These are phyloP conservation scores for Pachycephus smyrnensis DNA, from an alignment of 2,888 invertebrate genomes.

Conservation along the genomic window DNA sequence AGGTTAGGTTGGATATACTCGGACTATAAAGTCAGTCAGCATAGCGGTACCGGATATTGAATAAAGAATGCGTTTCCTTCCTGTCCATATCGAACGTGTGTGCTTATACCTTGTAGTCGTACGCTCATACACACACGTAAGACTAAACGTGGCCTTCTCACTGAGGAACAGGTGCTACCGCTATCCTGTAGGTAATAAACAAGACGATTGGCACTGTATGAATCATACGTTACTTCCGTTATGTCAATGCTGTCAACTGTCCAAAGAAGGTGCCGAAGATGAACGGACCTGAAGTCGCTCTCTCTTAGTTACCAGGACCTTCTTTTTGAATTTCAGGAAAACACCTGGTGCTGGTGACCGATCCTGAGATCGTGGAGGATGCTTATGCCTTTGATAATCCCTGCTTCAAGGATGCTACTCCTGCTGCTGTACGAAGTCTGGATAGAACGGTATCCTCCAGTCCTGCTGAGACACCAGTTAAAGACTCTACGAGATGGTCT, in stretches of 20 bases:
- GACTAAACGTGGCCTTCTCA: constrained; percentile 49
- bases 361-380: constrained; percentile 81
- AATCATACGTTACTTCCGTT: neutral
- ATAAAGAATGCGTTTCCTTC: constrained; percentile 57
- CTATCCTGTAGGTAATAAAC: neutral
- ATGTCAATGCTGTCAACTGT: neutral
- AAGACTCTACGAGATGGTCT: constrained; percentile 55
- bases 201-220: neutral
- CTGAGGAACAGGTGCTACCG: neutral
- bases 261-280: neutral
- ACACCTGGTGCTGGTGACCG: constrained; percentile 79
- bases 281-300: constrained; percentile 13
- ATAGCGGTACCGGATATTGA: neutral
- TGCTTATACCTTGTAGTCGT: neutral
- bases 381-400: constrained; percentile 87
- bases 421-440: constrained; percentile 62
- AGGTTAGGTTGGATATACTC: neutral
- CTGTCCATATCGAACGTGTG: constrained; percentile 30
- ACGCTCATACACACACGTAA: constrained; percentile 10
- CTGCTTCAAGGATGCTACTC: constrained; percentile 73
- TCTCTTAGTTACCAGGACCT: constrained; percentile 18
- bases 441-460: constrained; percentile 49
- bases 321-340: constrained; percentile 71
- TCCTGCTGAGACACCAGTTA: constrained; percentile 38
- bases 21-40: neutral